phyloP scores from a whole-genome alignment of 2,113 vertebrate species.

The Gadus macrocephalus region DNA sequence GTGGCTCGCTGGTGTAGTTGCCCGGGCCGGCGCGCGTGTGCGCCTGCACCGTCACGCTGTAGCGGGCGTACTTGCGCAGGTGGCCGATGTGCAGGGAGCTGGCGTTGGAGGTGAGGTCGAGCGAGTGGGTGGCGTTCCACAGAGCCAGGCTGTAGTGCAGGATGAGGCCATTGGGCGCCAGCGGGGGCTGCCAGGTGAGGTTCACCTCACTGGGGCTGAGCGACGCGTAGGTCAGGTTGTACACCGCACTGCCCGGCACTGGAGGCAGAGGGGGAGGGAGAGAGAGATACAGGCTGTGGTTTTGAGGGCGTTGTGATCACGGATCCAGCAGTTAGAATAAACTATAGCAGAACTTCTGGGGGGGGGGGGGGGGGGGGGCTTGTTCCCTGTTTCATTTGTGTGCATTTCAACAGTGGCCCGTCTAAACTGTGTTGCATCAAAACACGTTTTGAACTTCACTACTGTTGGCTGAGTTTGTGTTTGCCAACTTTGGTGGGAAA shows the following conservation, averaged over 20 bases:
- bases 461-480: no score
- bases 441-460: no score
- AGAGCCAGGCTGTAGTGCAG: conserved; percentile 70
- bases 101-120: conserved; percentile 64
- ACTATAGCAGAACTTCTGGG: no score
- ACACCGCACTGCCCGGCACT: conserved; percentile 77
- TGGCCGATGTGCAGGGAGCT: conserved; percentile 55
- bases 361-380: no score
- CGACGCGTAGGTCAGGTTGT: conserved; percentile 63
- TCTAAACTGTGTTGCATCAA: no score
- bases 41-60: conserved; percentile 65
- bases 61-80: conserved; percentile 72
- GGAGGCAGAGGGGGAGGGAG: conserved; percentile 6
- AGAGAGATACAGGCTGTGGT: not conserved
- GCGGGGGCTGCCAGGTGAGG: conserved; percentile 71
- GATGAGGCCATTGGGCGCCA: conserved; percentile 72
- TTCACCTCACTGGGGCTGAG: conserved; percentile 75
- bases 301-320: no score
- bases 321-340: no score
- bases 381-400: no score
- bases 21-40: conserved; percentile 67
- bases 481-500: no score
- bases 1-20: conserved; percentile 73
- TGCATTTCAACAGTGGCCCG: no score
- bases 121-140: conserved; percentile 73